These are phyloP conservation scores for Steinernema scapterisci DNA, from an alignment of 2,888 invertebrate species.

Conservation along the genomic window DNA sequence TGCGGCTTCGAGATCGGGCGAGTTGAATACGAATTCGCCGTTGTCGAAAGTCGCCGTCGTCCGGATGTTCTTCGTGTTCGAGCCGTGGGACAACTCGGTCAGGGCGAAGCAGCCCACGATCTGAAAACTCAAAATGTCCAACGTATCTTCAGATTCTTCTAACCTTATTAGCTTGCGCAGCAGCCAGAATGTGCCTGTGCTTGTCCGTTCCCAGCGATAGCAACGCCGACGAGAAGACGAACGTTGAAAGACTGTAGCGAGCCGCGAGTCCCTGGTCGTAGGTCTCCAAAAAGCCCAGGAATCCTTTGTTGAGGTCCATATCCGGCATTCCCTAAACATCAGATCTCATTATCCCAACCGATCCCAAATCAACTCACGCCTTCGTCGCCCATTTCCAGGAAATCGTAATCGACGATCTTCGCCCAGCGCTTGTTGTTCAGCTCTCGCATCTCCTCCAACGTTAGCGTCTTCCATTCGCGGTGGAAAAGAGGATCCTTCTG, in stretches of 20 bases:
- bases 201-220: slow-evolving; percentile 68
- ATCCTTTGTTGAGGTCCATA: slow-evolving; percentile 38
- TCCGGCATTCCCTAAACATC: slow-evolving; percentile 40
- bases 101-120: slow-evolving; percentile 82
- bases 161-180: slow-evolving; percentile 57
- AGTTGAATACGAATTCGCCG: slow-evolving; percentile 77
- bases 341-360: background rate
- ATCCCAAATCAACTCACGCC: background rate
- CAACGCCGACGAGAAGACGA: slow-evolving; percentile 68
- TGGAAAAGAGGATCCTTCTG: slow-evolving; percentile 79
- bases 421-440: slow-evolving; percentile 70
- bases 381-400: slow-evolving; percentile 62
- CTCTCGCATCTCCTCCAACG: slow-evolving; percentile 76
- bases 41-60: slow-evolving; percentile 83
- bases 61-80: slow-evolving; percentile 84
- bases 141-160: too few relatives aligned
- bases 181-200: slow-evolving; percentile 65
- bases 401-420: slow-evolving; percentile 75
- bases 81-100: slow-evolving; percentile 88
- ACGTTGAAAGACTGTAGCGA: slow-evolving; percentile 48
- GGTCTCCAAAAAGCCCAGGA: slow-evolving; percentile 46
- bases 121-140: slow-evolving; percentile 68
- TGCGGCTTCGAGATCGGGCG: slow-evolving; percentile 80
- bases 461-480: slow-evolving; percentile 66
- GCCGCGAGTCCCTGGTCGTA: slow-evolving; percentile 54